phyloP scores from a whole-genome alignment of 2,113 vertebrate genomes.

The Leiothrix lutea region DNA sequence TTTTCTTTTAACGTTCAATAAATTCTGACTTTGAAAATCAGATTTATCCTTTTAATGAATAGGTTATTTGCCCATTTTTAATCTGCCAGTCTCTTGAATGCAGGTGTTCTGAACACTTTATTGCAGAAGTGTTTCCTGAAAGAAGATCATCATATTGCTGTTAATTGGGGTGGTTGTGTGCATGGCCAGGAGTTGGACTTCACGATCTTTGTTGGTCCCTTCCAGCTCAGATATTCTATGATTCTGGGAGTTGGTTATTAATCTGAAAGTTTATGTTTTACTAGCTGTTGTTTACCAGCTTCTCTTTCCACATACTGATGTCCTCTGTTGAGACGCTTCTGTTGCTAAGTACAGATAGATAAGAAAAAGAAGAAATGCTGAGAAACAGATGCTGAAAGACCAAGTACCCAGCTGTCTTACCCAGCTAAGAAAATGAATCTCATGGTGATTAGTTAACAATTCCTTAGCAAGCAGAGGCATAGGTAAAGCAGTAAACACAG shows the following conservation, averaged over 20 bases:
- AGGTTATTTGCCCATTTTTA: not conserved
- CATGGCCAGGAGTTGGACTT: not conserved
- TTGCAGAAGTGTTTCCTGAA: not conserved
- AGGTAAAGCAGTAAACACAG: constrained; percentile 67
- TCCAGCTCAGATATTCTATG: not conserved
- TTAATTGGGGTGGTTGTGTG: not conserved
- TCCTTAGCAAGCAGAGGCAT: constrained; percentile 75
- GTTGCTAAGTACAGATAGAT: constrained; percentile 6
- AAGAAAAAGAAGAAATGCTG: constrained; percentile 68
- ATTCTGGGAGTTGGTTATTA: not conserved
- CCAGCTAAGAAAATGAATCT: constrained; percentile 75
- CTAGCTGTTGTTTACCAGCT: not conserved
- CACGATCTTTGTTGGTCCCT: not conserved
- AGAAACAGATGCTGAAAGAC: constrained; percentile 77
- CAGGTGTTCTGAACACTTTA: not conserved
- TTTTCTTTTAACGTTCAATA: not conserved
- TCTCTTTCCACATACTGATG: not conserved
- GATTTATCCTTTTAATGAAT: not conserved
- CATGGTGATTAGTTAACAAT: constrained; percentile 78
- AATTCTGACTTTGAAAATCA: not conserved
- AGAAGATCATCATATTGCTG: not conserved
- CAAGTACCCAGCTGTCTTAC: constrained; percentile 81
- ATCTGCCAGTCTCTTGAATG: not conserved
- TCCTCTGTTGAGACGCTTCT: not conserved
- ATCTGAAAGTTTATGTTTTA: not conserved